Evolutionary conservation across 1,140 invertebrate species (phyloP), one percentile per base, ranked within the genome.

Genomic region (Drosophila ercepeae): DNA sequence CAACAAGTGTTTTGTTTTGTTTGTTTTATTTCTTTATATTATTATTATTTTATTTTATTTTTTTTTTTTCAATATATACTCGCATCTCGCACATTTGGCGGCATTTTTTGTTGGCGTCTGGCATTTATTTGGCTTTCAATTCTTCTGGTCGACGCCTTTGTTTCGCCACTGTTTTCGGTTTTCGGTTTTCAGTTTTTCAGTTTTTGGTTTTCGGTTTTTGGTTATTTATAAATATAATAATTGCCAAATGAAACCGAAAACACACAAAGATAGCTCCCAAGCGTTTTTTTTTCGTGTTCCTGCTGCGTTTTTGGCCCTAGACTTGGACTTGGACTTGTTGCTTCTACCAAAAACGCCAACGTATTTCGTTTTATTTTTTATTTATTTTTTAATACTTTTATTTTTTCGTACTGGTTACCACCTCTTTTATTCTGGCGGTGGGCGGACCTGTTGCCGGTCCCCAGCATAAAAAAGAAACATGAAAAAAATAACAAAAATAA

Each of bases 261-360:
- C 50, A 73, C 68, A 63, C 57, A 70, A 21, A 44, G 50, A 42
- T 42, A 42, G 8, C 39, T 9, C 16, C 39, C 19, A 16, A 9
- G 6, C 4, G 14, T 18, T 18, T 42, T 18, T 42, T 4, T 42
- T 3, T 42, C 16, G 29, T 42, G 4, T 54, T 42, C 29, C 9
- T 32, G 9, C 29, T 32, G 27, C 9, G 27, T 27, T 16, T 4
- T 63, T 76, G 51, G 64, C 60, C 71, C 77, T 84, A 78, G 75
- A 78, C 79, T 83, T 83, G 78, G 79, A 84, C 79, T 79, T 84
- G 75, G 79, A 74, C 59, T 72, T 77, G 78, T 27, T 51, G 59
- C 49, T 78, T 68, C 5, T 34, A 4, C 4, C 36, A 11, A 2
- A 9, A 8, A 36, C 72, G 77, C 77, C 76, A 75, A 75, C 77